Conservation (phyloP, 2,888 invertebrate species). For the Spodoptera exigua region DNA sequence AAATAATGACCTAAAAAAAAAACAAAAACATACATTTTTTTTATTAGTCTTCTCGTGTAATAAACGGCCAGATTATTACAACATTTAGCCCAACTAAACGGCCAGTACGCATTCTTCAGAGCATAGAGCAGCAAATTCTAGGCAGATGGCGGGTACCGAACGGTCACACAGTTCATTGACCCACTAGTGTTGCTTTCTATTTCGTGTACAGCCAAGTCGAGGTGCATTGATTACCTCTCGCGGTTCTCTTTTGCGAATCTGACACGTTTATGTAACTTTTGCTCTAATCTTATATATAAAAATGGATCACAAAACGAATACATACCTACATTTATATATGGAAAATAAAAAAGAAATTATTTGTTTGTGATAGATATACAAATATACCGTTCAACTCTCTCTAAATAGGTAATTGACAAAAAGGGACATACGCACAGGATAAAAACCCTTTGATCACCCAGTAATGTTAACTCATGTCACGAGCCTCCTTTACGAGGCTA, state of each 20-base stretch:
- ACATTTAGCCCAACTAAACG: conserved; percentile 3
- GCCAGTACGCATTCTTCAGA: conserved; percentile 29
- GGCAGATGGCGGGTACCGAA: conserved; percentile 53
- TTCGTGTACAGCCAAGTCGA: conserved; percentile 65
- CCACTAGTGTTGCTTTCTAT: conserved; percentile 77
- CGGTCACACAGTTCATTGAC: conserved; percentile 71
- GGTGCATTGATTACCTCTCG: conserved; percentile 6
- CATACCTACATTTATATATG: conserved; percentile 11
- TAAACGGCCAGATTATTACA: conserved; percentile 5
- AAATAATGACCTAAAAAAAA: too few relatives aligned
- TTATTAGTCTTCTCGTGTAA: not conserved
- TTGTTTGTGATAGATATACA: not conserved
- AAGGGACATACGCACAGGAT: too few relatives aligned
- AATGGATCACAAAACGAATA: conserved; percentile 3
- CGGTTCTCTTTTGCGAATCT: conserved; percentile 43
- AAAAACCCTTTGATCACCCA: too few relatives aligned
- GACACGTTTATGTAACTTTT: conserved; percentile 44
- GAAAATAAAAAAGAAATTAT: conserved; percentile 6
- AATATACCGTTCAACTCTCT: conserved; percentile 1
- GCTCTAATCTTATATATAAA: conserved; percentile 11
- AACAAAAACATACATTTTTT: too few relatives aligned
- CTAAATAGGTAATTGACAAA: not conserved
- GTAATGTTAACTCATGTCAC: too few relatives aligned
- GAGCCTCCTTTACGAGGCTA: too few relatives aligned
- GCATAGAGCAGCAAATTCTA: conserved; percentile 42